phyloP scores from a whole-genome alignment of 37 sponge, comb jelly and placozoan species.

The Chondrilla cf. caribensis region DNA sequence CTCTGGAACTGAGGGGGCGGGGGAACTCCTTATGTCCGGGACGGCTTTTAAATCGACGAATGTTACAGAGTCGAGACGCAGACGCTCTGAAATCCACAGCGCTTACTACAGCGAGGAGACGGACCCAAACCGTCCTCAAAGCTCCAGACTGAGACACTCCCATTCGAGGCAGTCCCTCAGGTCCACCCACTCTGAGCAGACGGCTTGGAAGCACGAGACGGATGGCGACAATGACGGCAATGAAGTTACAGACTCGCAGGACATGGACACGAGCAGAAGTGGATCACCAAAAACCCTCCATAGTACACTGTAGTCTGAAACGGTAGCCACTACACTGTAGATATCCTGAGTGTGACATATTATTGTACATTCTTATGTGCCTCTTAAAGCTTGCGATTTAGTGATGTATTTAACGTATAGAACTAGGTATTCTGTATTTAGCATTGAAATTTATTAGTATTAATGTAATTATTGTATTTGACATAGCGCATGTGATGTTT shows the following conservation, averaged over 20 bases:
- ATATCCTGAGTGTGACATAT: too few species aligned
- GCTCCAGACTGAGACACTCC: too few species aligned
- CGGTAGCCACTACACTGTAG: too few species aligned
- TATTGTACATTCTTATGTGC: too few species aligned
- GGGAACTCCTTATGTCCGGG: constrained; percentile 60
- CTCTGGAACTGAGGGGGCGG: constrained; percentile 76
- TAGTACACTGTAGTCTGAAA: too few species aligned
- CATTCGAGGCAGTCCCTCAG: background rate
- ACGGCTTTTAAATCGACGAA: constrained; percentile 29
- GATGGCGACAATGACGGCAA: background rate
- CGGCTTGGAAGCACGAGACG: background rate
- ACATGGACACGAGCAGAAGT: background rate
- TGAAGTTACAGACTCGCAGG: background rate
- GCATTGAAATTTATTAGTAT: too few species aligned
- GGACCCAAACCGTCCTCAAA: background rate
- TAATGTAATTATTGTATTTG: too few species aligned
- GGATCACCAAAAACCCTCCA: too few species aligned
- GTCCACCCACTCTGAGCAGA: constrained; percentile 2
- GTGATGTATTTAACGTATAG: too few species aligned
- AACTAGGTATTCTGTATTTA: too few species aligned
- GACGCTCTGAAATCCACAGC: background rate
- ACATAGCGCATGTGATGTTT: too few species aligned
- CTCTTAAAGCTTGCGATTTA: too few species aligned
- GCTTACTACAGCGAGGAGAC: background rate
- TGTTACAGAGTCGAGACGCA: background rate